These are phyloP conservation scores for Zaprionus lachaisei DNA, from an alignment of 1,140 invertebrate genomes.

Conservation along the genomic window DNA sequence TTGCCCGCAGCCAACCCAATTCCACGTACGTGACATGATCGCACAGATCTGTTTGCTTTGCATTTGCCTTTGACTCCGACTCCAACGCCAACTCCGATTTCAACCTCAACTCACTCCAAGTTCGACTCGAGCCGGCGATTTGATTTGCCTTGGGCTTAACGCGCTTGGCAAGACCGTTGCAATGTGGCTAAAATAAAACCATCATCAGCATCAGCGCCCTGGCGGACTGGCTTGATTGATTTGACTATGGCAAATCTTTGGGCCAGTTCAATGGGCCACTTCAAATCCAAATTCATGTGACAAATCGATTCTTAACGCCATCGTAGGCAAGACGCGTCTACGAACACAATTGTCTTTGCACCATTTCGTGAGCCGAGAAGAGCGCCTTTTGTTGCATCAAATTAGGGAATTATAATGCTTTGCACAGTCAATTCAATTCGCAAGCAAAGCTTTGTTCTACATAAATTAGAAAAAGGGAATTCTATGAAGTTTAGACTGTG, in stretches of 20 bases:
- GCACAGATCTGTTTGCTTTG: conserved; percentile 41
- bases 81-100: background rate
- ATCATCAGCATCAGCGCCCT: background rate
- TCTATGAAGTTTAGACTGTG: too few species aligned
- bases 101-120: background rate
- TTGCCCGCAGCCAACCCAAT: conserved; percentile 68
- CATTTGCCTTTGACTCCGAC: conserved; percentile 1
- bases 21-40: conserved; percentile 81
- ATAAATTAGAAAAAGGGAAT: too few species aligned
- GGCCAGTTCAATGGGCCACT: conserved; percentile 51
- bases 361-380: background rate
- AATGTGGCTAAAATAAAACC: conserved; percentile 18
- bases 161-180: conserved; percentile 46
- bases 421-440: too few species aligned
- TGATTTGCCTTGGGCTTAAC: conserved; percentile 41
- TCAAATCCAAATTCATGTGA: conserved; percentile 46
- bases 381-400: background rate
- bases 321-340: conserved; percentile 11
- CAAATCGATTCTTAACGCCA: conserved; percentile 51
- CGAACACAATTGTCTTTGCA: background rate
- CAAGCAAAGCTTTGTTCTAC: too few species aligned
- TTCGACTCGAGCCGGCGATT: conserved; percentile 17
- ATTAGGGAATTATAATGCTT: background rate
- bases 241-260: conserved; percentile 56
- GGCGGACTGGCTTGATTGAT: conserved; percentile 45